phyloP scores from a whole-genome alignment of 23 tunicate genomes.

The Phallusia fumigata region DNA sequence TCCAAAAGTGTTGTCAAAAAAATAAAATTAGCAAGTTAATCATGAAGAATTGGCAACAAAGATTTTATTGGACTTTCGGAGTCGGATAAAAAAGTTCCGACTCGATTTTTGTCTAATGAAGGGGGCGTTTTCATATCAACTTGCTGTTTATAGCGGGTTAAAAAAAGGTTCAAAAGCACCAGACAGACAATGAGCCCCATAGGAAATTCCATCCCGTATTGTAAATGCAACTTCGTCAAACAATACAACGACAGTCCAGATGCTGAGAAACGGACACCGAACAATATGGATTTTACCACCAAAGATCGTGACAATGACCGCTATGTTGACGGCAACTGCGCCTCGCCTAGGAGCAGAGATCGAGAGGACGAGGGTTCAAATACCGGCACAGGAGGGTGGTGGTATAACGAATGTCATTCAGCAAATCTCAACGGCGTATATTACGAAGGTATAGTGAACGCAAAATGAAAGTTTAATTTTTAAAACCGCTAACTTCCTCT shows the following conservation, averaged over 20 bases:
- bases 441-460: constrained; percentile 34
- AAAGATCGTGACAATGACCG: constrained; percentile 34
- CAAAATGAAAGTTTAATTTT: no score
- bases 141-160: no score
- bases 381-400: constrained; percentile 43
- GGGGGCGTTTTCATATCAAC: no score
- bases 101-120: no score
- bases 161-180: no score
- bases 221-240: not conserved
- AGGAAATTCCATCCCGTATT: not conserved
- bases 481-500: no score
- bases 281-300: constrained; percentile 42
- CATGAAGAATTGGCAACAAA: no score
- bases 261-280: constrained; percentile 10
- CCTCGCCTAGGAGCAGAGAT: not conserved
- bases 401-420: constrained; percentile 33
- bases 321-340: constrained; percentile 19
- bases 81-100: no score
- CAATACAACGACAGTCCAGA: not conserved
- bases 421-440: constrained; percentile 61
- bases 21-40: no score
- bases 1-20: no score
- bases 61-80: no score
- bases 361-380: not conserved
- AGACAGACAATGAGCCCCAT: no score